phyloP scores from a whole-genome alignment of 2,888 invertebrate genomes.

The Aromia moschata region DNA sequence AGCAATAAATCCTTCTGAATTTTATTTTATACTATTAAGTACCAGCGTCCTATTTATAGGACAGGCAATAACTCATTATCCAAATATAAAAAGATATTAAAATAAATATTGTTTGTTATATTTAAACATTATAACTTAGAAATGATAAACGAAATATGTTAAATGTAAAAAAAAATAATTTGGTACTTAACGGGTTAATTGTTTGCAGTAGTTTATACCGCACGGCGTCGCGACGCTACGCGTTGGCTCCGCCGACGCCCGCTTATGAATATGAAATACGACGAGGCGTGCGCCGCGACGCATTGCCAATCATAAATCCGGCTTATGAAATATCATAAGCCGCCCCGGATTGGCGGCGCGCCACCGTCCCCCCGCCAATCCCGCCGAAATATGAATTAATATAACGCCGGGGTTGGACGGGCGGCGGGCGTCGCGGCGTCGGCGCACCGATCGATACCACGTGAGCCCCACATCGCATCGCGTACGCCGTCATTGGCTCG shows the following conservation, averaged over 20 bases:
- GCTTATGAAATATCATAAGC: conserved; percentile 53
- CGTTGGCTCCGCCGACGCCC: conserved; percentile 27
- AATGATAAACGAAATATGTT: too few relatives aligned
- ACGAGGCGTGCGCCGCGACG: conserved; percentile 38
- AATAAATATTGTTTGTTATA: too few relatives aligned
- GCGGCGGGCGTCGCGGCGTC: conserved; percentile 50
- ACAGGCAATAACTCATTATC: too few relatives aligned
- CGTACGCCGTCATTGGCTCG: conserved; percentile 60
- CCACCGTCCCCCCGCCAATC: conserved; percentile 43
- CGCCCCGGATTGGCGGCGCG: conserved; percentile 43
- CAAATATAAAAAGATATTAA: too few relatives aligned
- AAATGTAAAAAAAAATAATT: too few relatives aligned
- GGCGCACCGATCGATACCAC: conserved; percentile 61
- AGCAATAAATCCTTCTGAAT: too few relatives aligned
- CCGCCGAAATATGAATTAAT: conserved; percentile 52
- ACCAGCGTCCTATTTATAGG: too few relatives aligned
- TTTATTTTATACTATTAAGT: too few relatives aligned
- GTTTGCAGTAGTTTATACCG: too few relatives aligned
- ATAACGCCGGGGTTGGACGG: conserved; percentile 46
- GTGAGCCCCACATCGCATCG: conserved; percentile 62
- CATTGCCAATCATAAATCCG: conserved; percentile 51
- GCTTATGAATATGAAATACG: conserved; percentile 60
- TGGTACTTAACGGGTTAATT: too few relatives aligned
- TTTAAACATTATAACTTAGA: too few relatives aligned
- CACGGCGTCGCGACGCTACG: conserved; percentile 42